Base-by-base conservation (phyloP, 2,113 vertebrate genomes). In the Tretioscincus oriximinensis region DNA sequence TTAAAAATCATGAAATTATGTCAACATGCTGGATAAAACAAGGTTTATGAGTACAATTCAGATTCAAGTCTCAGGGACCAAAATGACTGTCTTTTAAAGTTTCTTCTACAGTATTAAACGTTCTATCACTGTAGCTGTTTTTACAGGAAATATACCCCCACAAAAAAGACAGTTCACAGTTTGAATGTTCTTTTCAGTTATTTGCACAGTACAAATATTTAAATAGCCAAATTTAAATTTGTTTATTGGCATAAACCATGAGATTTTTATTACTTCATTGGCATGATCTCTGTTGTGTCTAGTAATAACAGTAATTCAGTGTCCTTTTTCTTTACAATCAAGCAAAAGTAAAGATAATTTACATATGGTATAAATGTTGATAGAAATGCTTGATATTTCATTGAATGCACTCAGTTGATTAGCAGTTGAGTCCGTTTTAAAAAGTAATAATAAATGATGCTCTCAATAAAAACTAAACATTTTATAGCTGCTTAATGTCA, bases 81-180 rank as follows among this genome's bases (percentile, higher is more conserved):
- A 83, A 51, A 60, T 85, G 77, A 60, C 67, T 58, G 54, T 82
- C 84, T 88, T 90, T 88, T 12, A 58, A 9, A 7, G 63, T 51
- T 82, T 58, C 14, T 45, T 84, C 80, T 81, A 80, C 4, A 91
- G 84, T 90, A 80, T 88, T 91, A 84, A 94, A 78, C 0, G 28
- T 64, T 65, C 21, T 90, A 89, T 86, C 89, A 85, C 87, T 93
- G 73, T 87, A 91, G 83, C 82, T 92, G 80, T 90, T 92, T 93
- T 94, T 93, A 93, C 92, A 94, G 92, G 93, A 95, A 94, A 93
- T 84, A 91, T 86, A 58, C 54, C 54, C 18, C 89, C 22, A n/a
- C 7, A 69, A 47, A 94, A 95, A 90, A 93, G 90, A 90, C 91
- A 94, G 72, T 95, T 94, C 93, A 95, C 86, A 94, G 91, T 88